Base-by-base conservation (phyloP, 2,888 invertebrate species). In the Caenorhabditis panamensis region DNA sequence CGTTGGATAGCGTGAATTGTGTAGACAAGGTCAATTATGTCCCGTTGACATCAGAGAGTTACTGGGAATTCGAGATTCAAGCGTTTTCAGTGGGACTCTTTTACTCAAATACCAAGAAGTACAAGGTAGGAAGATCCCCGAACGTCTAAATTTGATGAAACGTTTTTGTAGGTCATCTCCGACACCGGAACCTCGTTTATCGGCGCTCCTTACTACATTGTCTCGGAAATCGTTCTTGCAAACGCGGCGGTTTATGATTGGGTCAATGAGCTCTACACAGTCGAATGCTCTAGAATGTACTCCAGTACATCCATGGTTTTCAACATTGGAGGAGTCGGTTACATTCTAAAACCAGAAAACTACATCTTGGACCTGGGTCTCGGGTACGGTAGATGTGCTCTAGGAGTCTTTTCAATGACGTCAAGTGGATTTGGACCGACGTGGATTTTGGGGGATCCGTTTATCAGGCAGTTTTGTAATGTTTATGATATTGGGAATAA, bases 101-200 rank as follows among this genome's bases (percentile, higher is more conserved):
- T 28, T 28, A 13, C 28, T 51, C 51, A 8, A 51, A 22, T 9
- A 24, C 24, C 24, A 24, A 16, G 51, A 51, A 51, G n/a, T 22
- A 16, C 24, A 51, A 51, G 22, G 51, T 51, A 13, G 13, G 41
- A 31, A 31, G n/a, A n/a, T n/a, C n/a, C n/a, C n/a, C 9, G 31
- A 31, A 31, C 4, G 13, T 11, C 41, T 13, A 41, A 28, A 24
- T 31, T 24, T 26, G 53, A 66, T 13, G 2, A 18, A 26, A 13
- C n/a, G 11, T 11, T 24, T n/a, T 37, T 58, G 9, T 41, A 63
- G 62, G 88, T 82, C 58, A 88, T 88, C 82, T 88, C 88, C 44
- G 87, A 88, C 79, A 88, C 88, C 56, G 88, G 88, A 47, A 85
- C 86, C 47, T 87, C 87, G 24, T 85, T 84, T 83, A 75, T 87